Evolutionary conservation across 2,888 invertebrate genomes (phyloP).

Genomic region (Drosophila antonietae): DNA sequence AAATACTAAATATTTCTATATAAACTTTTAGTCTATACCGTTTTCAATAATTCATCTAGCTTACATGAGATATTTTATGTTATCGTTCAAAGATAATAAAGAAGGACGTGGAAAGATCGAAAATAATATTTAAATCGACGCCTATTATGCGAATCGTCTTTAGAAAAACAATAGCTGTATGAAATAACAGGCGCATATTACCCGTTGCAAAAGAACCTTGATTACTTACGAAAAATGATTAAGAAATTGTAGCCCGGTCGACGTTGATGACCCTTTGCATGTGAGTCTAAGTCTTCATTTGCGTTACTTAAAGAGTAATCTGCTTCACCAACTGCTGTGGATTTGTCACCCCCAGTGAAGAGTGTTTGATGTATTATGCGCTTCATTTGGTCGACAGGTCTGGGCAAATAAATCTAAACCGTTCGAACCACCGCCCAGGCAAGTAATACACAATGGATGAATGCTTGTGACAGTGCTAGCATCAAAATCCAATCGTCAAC

Average conservation of each 20-base stretch:
- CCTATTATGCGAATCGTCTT: neutral
- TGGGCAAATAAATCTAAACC: conserved; percentile 82
- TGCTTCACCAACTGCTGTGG: conserved; percentile 81
- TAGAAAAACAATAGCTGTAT: neutral
- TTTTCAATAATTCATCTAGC: too few relatives aligned
- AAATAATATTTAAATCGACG: neutral
- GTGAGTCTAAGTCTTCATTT: conserved; percentile 21
- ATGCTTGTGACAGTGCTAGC: conserved; percentile 62
- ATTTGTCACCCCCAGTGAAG: conserved; percentile 84
- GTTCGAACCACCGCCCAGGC: conserved; percentile 43
- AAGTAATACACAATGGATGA: conserved; percentile 39
- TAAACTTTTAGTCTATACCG: too few relatives aligned
- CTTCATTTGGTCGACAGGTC: conserved; percentile 85
- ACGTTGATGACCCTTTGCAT: conserved; percentile 10
- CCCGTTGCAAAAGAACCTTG: conserved; percentile 22
- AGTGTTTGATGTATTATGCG: conserved; percentile 85
- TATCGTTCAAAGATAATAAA: too few relatives aligned
- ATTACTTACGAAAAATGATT: conserved; percentile 55
- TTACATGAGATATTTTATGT: too few relatives aligned
- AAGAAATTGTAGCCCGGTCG: conserved; percentile 24
- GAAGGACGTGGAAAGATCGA: neutral
- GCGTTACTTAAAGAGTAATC: conserved; percentile 81
- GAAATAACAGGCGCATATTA: neutral
- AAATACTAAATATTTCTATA: too few relatives aligned
- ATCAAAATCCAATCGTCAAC: conserved; percentile 51